Conservation (phyloP, 2,888 invertebrate genomes). For the Parnassius orleans region DNA sequence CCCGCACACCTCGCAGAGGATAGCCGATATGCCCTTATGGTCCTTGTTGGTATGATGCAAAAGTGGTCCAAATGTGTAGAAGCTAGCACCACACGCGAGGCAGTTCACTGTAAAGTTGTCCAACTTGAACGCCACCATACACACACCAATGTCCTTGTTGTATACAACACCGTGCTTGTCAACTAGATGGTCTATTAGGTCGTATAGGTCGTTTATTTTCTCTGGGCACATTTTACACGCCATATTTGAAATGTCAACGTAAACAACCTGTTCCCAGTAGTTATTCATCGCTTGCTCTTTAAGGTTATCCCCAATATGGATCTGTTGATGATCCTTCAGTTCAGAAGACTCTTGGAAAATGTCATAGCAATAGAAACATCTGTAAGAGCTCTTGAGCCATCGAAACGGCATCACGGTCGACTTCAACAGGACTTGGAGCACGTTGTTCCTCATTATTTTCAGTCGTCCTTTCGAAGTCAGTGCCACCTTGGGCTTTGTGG, state of each 20-base stretch:
- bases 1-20: constrained; percentile 68
- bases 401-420: constrained; percentile 70
- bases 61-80: constrained; percentile 67
- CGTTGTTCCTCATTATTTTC: constrained; percentile 61
- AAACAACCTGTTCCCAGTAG: constrained; percentile 70
- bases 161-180: constrained; percentile 53
- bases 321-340: constrained; percentile 57
- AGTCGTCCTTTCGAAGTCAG: constrained; percentile 56
- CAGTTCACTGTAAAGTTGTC: constrained; percentile 62
- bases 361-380: constrained; percentile 74
- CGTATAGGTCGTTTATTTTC: constrained; percentile 54
- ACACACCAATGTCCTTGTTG: constrained; percentile 65
- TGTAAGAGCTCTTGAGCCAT: constrained; percentile 71
- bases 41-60: constrained; percentile 70
- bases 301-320: constrained; percentile 51
- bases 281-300: constrained; percentile 66
- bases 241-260: constrained; percentile 60
- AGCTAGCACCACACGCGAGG: constrained; percentile 58
- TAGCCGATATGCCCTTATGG: constrained; percentile 66
- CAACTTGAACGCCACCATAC: constrained; percentile 68
- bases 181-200: constrained; percentile 63
- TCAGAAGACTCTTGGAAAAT: constrained; percentile 68
- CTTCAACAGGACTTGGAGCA: constrained; percentile 58
- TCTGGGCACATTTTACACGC: constrained; percentile 61
- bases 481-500: constrained; percentile 31